A percentile compares a stretch with the other conserved stretches of the same genome.
phyloP scores from a whole-genome alignment of 2,113 vertebrate genomes.

The Variabilichromis moorii region DNA sequence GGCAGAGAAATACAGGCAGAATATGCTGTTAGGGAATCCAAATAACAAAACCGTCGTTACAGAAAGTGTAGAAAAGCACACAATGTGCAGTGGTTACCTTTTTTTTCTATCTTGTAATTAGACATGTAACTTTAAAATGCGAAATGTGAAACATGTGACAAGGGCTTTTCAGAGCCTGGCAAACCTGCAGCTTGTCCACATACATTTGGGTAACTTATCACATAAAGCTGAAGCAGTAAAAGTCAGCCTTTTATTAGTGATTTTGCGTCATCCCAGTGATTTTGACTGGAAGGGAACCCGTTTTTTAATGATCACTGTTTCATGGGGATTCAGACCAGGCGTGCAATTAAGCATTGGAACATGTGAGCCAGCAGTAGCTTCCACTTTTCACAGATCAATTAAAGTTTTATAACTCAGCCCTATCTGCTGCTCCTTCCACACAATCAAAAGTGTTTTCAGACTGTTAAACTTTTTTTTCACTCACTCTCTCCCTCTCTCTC shows the following conservation, averaged over 20 bases:
- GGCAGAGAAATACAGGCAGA: not conserved
- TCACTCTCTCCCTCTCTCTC: not conserved
- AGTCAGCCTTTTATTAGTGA: slow-evolving; percentile 61
- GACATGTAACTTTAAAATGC: slow-evolving; percentile 45
- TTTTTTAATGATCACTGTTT: slow-evolving; percentile 71
- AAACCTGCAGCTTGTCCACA: slow-evolving; percentile 42
- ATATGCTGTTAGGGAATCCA: not conserved
- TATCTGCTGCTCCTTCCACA: slow-evolving; percentile 66
- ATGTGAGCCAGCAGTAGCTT: slow-evolving; percentile 68
- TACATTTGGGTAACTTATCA: slow-evolving; percentile 67
- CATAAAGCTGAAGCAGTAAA: slow-evolving; percentile 63
- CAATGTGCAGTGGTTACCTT: accelerated
- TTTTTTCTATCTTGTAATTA: not conserved
- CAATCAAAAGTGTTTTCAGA: slow-evolving; percentile 72
- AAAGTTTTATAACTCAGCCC: slow-evolving; percentile 67
- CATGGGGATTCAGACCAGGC: slow-evolving; percentile 58
- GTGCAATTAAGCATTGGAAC: slow-evolving; percentile 64
- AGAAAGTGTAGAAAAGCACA: not conserved
- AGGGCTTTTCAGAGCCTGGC: slow-evolving; percentile 35
- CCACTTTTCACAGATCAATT: slow-evolving; percentile 74
- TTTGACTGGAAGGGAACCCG: slow-evolving; percentile 53
- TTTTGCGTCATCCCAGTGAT: slow-evolving; percentile 69
- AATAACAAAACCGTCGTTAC: not conserved
- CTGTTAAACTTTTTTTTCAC: slow-evolving; percentile 52
- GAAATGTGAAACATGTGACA: slow-evolving; percentile 49